Percentiles rank a stretch among this genome's conserved stretches.
Evolutionary conservation across 2,797 vertebrate genomes (phyloP).

Genomic region (Heterohyrax brucei): DNA sequence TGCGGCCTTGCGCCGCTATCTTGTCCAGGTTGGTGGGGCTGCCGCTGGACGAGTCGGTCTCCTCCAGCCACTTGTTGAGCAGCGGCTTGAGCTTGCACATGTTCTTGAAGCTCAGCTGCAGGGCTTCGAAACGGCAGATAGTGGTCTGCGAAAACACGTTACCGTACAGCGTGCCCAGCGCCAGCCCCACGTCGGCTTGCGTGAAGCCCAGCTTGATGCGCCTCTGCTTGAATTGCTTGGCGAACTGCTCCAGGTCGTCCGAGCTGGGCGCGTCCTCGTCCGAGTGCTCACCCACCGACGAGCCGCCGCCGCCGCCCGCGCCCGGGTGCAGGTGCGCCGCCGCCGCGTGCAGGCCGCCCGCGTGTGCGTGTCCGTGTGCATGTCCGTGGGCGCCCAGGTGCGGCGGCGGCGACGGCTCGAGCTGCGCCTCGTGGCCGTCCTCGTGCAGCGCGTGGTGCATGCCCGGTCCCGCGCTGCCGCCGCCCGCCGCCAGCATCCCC

Average conservation of each 20-base stretch:
- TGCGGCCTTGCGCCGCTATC: slow-evolving; percentile 99
- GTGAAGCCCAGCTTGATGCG: slow-evolving; percentile 99
- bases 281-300: slow-evolving; percentile 93
- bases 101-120: slow-evolving; percentile 99
- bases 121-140: slow-evolving; percentile 98
- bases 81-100: slow-evolving; percentile 99
- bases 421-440: slow-evolving; percentile 95
- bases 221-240: slow-evolving; percentile 98
- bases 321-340: slow-evolving; percentile 96
- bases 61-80: slow-evolving; percentile 99
- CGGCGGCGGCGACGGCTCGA: slow-evolving; percentile 95
- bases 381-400: slow-evolving; percentile 97
- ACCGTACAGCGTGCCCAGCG: slow-evolving; percentile 97
- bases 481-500: slow-evolving; percentile 94
- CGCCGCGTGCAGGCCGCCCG: slow-evolving; percentile 95
- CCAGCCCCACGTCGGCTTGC: slow-evolving; percentile 97
- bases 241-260: slow-evolving; percentile 98
- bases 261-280: slow-evolving; percentile 98
- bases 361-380: slow-evolving; percentile 94
- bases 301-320: slow-evolving; percentile 95
- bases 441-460: slow-evolving; percentile 97
- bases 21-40: slow-evolving; percentile 99
- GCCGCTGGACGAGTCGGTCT: slow-evolving; percentile 99
- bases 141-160: slow-evolving; percentile 99
- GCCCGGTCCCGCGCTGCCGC: slow-evolving; percentile 94